A percentile compares a stretch with the other conserved stretches of the same genome.
Evolutionary conservation across 2,797 vertebrate species (phyloP).

Genomic region (Cetoscarus ocellatus): DNA sequence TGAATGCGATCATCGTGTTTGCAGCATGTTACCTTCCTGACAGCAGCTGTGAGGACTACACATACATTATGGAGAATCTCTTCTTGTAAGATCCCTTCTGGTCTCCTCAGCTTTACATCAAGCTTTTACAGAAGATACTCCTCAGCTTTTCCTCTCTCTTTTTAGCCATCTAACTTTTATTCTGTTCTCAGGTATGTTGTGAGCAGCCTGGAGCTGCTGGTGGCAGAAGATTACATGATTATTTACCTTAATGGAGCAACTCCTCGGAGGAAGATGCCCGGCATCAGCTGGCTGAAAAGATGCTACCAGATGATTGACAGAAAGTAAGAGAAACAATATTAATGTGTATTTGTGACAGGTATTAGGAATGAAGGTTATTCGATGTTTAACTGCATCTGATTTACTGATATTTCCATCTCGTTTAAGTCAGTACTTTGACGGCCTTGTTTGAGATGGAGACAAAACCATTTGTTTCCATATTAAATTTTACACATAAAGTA

Average conservation of each 20-base stretch:
- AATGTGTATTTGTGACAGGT: too few species aligned
- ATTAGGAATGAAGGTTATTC: too few species aligned
- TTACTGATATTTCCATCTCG: too few species aligned
- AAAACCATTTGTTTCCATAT: too few species aligned
- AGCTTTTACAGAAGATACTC: neutral
- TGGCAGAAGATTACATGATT: constrained; percentile 98
- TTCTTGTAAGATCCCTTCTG: constrained; percentile 88
- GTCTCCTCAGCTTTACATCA: neutral
- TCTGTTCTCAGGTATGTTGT: constrained; percentile 90
- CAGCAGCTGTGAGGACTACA: constrained; percentile 91
- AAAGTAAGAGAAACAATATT: constrained; percentile 79
- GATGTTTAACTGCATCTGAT: too few species aligned
- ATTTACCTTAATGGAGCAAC: constrained; percentile 97
- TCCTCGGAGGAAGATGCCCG: constrained; percentile 94
- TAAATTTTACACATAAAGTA: too few species aligned
- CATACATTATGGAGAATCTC: constrained; percentile 98
- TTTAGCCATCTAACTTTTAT: neutral
- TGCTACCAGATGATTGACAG: constrained; percentile 99
- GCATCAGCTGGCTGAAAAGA: constrained; percentile 95
- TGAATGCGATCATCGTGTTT: constrained; percentile 97
- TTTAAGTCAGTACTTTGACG: too few species aligned
- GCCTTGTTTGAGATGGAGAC: too few species aligned
- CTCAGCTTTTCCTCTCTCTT: neutral
- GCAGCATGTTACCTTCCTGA: constrained; percentile 94
- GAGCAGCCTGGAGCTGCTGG: constrained; percentile 95